Evolutionary conservation across 2,888 invertebrate genomes (phyloP).

Genomic region (Ormia ochracea): DNA sequence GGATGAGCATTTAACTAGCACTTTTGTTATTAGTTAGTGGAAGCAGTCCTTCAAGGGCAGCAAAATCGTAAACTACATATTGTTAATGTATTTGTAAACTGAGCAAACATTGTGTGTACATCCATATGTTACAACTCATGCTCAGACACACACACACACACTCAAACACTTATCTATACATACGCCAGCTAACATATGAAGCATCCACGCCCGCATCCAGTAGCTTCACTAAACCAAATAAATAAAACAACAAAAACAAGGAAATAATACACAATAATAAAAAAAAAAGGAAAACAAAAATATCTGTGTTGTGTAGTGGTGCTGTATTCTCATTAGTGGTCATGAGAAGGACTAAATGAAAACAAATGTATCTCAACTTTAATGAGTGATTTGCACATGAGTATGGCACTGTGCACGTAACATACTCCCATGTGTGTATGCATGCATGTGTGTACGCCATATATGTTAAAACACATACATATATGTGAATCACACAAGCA

Average conservation of each 20-base stretch:
- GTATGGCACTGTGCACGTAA: not conserved
- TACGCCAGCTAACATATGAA: no score
- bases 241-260: not conserved
- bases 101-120: not conserved
- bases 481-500: no score
- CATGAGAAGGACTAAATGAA: conserved; percentile 42
- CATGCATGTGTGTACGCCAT: not conserved
- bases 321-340: conserved; percentile 37
- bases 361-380: conserved; percentile 41
- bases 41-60: conserved; percentile 53
- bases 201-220: conserved; percentile 46
- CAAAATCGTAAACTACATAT: conserved; percentile 31
- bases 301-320: not conserved
- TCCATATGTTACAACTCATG: no score
- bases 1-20: conserved; percentile 60
- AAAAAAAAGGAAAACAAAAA: no score
- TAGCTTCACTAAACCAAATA: not conserved
- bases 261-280: not conserved
- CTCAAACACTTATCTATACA: not conserved
- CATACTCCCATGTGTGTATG: not conserved
- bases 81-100: conserved; percentile 7
- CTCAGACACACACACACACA: no score
- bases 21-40: conserved; percentile 47
- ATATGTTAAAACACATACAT: not conserved
- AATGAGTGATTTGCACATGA: conserved; percentile 44